Percentiles rank a stretch among this genome's conserved stretches.
These are phyloP conservation scores for Hylaeus anthracinus DNA, from an alignment of 1,140 invertebrate genomes.

Conservation along the genomic window DNA sequence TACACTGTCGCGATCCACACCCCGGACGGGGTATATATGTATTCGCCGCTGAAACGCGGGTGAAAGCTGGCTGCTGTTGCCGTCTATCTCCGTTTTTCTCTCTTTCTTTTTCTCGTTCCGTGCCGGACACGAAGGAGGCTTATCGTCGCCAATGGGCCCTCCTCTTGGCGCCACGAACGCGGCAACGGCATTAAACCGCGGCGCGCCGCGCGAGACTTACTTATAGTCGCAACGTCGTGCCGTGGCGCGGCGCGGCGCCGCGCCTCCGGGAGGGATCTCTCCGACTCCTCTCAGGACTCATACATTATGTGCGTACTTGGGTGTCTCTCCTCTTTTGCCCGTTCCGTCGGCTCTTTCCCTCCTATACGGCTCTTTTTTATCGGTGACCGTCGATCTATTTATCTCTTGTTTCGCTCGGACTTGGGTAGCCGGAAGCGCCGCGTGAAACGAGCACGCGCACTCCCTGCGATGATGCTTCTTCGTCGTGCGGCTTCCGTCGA, in stretches of 20 bases:
- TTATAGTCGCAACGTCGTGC: constrained; percentile 73
- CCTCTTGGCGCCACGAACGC: constrained; percentile 79
- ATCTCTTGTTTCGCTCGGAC: constrained; percentile 13
- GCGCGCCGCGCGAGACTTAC: constrained; percentile 77
- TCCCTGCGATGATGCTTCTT: background rate
- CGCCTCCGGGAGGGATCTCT: constrained; percentile 65
- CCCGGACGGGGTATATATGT: constrained; percentile 44
- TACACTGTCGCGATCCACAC: constrained; percentile 59
- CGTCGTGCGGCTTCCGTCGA: background rate
- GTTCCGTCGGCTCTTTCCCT: constrained; percentile 14
- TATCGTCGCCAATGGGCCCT: constrained; percentile 68
- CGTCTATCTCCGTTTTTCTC: constrained; percentile 47
- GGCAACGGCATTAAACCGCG: constrained; percentile 78
- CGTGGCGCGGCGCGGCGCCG: constrained; percentile 70
- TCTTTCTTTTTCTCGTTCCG: constrained; percentile 48
- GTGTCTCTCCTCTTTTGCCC: constrained; percentile 40
- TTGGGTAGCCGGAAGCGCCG: constrained; percentile 3
- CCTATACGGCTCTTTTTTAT: constrained; percentile 14
- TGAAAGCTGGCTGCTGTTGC: constrained; percentile 55
- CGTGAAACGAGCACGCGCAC: constrained; percentile 1
- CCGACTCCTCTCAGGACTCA: constrained; percentile 58
- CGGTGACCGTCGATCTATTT: constrained; percentile 21
- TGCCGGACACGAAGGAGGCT: constrained; percentile 61
- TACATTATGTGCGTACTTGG: constrained; percentile 55
- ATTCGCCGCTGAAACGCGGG: constrained; percentile 54